These are phyloP conservation scores for Cacatua alba DNA, from an alignment of 2,113 vertebrate species.

Conservation along the genomic window DNA sequence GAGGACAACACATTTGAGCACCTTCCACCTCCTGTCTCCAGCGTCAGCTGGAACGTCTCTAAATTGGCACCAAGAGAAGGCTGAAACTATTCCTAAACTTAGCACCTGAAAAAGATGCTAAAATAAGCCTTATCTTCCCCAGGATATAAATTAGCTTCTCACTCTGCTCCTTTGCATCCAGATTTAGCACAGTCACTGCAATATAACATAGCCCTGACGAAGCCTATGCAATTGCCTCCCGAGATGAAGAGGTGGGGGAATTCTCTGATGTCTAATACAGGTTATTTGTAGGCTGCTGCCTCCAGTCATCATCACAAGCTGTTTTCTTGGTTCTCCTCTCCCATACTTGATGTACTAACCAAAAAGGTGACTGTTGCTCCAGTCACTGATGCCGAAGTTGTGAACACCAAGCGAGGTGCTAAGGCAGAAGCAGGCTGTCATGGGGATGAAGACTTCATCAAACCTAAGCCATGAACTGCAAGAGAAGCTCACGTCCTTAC, in stretches of 20 bases:
- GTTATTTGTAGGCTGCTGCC: background rate
- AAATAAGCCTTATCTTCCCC: background rate
- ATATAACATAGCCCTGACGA: background rate
- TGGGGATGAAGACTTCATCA: background rate
- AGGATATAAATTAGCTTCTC: background rate
- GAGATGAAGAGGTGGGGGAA: background rate
- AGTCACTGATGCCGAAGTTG: background rate
- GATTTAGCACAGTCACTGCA: background rate
- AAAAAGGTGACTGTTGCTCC: background rate
- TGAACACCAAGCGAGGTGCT: background rate
- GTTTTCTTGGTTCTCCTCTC: background rate
- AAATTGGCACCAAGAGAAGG: background rate
- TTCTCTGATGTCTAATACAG: background rate
- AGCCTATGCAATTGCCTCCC: fast-evolving
- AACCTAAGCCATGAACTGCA: background rate
- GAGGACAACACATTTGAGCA: background rate
- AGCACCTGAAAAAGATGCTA: background rate
- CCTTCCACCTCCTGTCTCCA: background rate
- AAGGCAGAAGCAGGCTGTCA: background rate
- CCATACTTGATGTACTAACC: background rate
- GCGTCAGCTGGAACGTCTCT: background rate
- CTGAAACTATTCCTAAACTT: background rate
- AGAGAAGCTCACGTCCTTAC: background rate
- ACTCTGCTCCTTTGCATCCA: background rate
- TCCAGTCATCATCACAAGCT: background rate